phyloP scores from a whole-genome alignment of 2,888 invertebrate genomes.

The Phytoseiulus persimilis region DNA sequence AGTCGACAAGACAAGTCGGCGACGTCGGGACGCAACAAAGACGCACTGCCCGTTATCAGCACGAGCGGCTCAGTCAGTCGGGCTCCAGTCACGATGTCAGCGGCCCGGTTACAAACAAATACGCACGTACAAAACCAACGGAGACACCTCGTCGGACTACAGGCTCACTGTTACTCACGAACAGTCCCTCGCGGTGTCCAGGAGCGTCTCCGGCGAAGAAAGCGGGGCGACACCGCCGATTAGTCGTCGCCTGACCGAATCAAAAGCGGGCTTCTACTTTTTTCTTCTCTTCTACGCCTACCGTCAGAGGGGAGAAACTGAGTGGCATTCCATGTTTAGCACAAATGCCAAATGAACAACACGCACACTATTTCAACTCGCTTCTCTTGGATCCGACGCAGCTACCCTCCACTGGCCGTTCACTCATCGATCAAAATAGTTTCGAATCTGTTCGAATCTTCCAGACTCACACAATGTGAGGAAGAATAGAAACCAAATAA shows the following conservation, averaged over 20 bases:
- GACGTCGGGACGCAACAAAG: background rate
- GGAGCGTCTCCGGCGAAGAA: background rate
- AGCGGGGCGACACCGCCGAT: background rate
- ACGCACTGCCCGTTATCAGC: background rate
- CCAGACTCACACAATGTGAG: background rate
- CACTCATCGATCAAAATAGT: background rate
- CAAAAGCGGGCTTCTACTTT: background rate
- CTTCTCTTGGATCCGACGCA: background rate
- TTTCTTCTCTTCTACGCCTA: background rate
- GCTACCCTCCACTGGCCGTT: background rate
- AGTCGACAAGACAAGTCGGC: background rate
- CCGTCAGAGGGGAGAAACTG: background rate
- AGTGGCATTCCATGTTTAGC: slow-evolving; percentile 5
- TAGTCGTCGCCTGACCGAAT: slow-evolving; percentile 5
- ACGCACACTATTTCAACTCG: background rate
- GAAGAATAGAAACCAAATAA: too few relatives aligned
- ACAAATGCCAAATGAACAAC: background rate
- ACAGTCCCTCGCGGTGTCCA: background rate
- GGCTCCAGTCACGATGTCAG: background rate
- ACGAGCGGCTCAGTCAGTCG: slow-evolving; percentile 5
- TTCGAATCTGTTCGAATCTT: background rate
- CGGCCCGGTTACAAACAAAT: background rate
- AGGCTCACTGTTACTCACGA: too few relatives aligned
- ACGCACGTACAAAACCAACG: background rate
- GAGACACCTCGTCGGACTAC: background rate